phyloP scores from a whole-genome alignment of 2,113 vertebrate genomes.

The Tachysurus fulvidraco region DNA sequence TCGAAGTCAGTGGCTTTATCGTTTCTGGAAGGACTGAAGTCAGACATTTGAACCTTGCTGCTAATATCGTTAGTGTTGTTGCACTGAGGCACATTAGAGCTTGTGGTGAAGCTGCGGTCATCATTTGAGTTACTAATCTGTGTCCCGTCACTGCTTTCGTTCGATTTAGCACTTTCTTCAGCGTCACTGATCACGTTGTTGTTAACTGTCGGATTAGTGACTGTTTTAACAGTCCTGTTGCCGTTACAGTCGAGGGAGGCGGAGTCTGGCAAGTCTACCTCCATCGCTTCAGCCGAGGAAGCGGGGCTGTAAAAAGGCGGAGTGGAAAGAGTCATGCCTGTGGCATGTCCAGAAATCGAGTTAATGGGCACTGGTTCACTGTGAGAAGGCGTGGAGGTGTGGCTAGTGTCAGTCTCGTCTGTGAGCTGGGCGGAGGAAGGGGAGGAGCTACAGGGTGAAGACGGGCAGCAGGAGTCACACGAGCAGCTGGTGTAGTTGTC shows the following conservation, averaged over 20 bases:
- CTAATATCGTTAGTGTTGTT: slow-evolving; percentile 22
- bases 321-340: slow-evolving; percentile 27
- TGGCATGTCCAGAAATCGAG: slow-evolving; percentile 34
- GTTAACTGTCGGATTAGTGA: slow-evolving; percentile 8
- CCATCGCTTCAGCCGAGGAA: neutral
- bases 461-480: slow-evolving; percentile 83
- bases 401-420: slow-evolving; percentile 80
- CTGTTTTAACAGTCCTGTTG: slow-evolving; percentile 37
- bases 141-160: neutral
- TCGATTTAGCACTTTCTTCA: slow-evolving; percentile 14
- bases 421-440: slow-evolving; percentile 80
- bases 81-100: neutral
- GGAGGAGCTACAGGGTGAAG: slow-evolving; percentile 81
- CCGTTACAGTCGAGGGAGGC: slow-evolving; percentile 41
- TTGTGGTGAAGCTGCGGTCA: neutral
- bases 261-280: slow-evolving; percentile 30
- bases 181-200: slow-evolving; percentile 30
- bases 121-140: slow-evolving; percentile 25
- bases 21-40: slow-evolving; percentile 41
- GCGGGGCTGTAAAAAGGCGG: neutral
- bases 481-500: slow-evolving; percentile 85
- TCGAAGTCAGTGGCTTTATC: slow-evolving; percentile 51
- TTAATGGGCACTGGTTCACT: slow-evolving; percentile 55
- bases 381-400: slow-evolving; percentile 66
- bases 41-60: slow-evolving; percentile 11